These are phyloP conservation scores for Hermaeophaga mercurialis DNA, from an alignment of 2,888 invertebrate genomes.

Conservation along the genomic window DNA sequence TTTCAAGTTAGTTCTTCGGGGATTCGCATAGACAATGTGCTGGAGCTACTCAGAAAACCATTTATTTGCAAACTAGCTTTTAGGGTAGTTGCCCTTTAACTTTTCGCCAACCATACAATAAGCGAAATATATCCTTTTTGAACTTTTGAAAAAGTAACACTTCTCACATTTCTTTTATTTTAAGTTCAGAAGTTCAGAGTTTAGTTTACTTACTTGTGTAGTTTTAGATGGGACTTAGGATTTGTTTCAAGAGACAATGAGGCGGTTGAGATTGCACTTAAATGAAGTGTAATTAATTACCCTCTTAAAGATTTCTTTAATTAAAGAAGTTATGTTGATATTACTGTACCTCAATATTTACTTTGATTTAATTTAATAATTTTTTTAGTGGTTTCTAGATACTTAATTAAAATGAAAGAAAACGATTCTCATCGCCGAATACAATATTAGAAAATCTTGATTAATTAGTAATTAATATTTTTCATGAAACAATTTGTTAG, in stretches of 20 bases:
- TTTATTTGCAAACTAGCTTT: slow-evolving; percentile 50
- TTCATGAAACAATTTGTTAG: too few relatives aligned
- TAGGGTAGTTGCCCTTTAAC: slow-evolving; percentile 44
- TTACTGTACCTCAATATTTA: too few relatives aligned
- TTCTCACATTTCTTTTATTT: slow-evolving; percentile 1
- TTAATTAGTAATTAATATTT: too few relatives aligned
- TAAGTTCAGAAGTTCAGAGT: background rate
- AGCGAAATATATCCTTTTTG: slow-evolving; percentile 21
- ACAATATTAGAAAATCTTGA: too few relatives aligned
- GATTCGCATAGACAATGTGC: slow-evolving; percentile 43
- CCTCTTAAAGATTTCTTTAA: too few relatives aligned
- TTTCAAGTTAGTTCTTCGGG: slow-evolving; percentile 41
- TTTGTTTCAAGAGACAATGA: background rate
- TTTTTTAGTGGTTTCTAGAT: too few relatives aligned
- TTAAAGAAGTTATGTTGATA: too few relatives aligned
- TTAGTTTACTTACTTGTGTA: slow-evolving; percentile 1
- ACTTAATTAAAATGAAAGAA: too few relatives aligned
- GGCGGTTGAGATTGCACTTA: background rate
- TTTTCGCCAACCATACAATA: slow-evolving; percentile 46
- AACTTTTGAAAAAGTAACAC: slow-evolving; percentile 18
- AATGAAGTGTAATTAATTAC: background rate
- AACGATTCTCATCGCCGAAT: too few relatives aligned
- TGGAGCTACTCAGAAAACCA: slow-evolving; percentile 45
- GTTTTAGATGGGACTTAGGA: background rate
- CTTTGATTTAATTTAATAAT: too few relatives aligned